Conservation (phyloP, 1,140 invertebrate species). For the Ctenoplectra terminalis region DNA sequence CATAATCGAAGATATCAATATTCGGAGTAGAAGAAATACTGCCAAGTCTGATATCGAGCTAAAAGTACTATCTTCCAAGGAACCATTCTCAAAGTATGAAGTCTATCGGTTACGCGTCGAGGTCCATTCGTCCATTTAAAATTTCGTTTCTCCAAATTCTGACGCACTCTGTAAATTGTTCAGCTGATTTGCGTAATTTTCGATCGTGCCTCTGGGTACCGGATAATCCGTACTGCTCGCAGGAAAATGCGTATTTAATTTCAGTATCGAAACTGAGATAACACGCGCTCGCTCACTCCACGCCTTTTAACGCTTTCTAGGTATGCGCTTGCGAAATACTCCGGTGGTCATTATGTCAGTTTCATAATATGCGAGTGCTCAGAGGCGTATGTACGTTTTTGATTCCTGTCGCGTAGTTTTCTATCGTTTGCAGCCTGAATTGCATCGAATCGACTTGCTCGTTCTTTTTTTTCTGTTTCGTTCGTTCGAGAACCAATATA, state of each 20-base stretch:
- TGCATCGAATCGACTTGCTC: background rate
- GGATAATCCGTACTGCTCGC: background rate
- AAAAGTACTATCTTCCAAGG: no score
- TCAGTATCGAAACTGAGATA: slow-evolving; percentile 41
- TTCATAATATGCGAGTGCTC: slow-evolving; percentile 57
- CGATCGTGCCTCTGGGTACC: background rate
- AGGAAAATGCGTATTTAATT: slow-evolving; percentile 43
- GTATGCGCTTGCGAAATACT: slow-evolving; percentile 54
- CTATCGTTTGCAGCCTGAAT: slow-evolving; percentile 8
- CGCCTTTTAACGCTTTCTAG: slow-evolving; percentile 61
- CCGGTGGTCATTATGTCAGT: slow-evolving; percentile 53
- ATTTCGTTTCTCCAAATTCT: no score
- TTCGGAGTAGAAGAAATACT: no score
- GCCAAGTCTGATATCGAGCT: no score
- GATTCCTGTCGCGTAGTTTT: slow-evolving; percentile 8
- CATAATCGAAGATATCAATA: no score
- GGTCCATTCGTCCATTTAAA: no score
- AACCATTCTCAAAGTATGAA: no score
- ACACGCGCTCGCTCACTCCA: slow-evolving; percentile 23
- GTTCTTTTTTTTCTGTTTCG: background rate
- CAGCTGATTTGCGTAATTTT: background rate
- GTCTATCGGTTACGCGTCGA: no score
- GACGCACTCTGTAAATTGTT: background rate
- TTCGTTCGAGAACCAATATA: background rate
- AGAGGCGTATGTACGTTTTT: slow-evolving; percentile 12